Base-by-base conservation (phyloP, 2,888 invertebrate species). In the Suillia variegata region DNA sequence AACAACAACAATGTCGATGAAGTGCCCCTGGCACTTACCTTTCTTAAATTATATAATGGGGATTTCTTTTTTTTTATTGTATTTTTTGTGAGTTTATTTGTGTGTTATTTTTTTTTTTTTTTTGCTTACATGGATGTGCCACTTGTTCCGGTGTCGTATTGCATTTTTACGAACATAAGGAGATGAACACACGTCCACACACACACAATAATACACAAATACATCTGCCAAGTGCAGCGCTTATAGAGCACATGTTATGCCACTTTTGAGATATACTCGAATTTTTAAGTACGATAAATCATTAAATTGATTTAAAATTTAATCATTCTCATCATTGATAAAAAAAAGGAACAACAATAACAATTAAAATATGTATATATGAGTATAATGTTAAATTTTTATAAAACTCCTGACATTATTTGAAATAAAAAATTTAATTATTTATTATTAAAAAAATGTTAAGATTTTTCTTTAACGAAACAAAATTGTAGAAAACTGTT, bases 231-330 rank as follows among this genome's bases (percentile, higher is more conserved):
- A n/a, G n/a, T n/a, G n/a, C n/a, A n/a, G n/a, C n/a, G n/a, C n/a
- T n/a, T n/a, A n/a, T n/a, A n/a, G 49, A 54, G 24, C 58, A 54
- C 26, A 24, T 52, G 58, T 58, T 26, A 20, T 45, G 17, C 18
- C 45, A 45, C 53, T 45, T 45, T 49, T 53, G 24, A 33, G 33
- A 4, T 20, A 21, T n/a, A n/a, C n/a, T n/a, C 18, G 26, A 18
- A 18, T 17, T 52, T 38, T 17, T 38, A 4, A 26, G 26, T 26
- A 26, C 10, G 26, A n/a, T 26, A 26, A 26, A 26, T 26, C n/a
- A n/a, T n/a, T n/a, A n/a, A n/a, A n/a, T n/a, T n/a, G 26, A 26
- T 26, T 26, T 26, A 5, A n/a, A n/a, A n/a, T n/a, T n/a, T n/a
- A n/a, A n/a, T n/a, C n/a, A n/a, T n/a, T n/a, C n/a, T n/a, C n/a